These are phyloP conservation scores for Neolamprologus tretocephalus DNA, from an alignment of 2,113 vertebrate genomes.

Conservation along the genomic window DNA sequence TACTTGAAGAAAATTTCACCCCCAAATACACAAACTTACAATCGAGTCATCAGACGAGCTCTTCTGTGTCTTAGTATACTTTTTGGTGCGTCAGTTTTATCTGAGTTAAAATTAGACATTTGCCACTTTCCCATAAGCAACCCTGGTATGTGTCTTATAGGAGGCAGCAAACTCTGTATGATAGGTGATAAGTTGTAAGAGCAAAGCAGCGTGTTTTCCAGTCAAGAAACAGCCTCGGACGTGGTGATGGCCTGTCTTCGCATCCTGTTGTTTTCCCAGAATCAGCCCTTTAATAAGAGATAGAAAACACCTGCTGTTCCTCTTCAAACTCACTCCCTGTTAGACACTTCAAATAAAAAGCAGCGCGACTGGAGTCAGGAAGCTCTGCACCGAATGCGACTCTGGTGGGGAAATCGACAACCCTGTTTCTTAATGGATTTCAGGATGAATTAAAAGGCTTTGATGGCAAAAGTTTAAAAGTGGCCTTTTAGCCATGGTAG, in stretches of 20 bases:
- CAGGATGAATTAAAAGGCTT: neutral
- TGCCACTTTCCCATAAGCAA: neutral
- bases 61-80: neutral
- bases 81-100: neutral
- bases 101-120: neutral
- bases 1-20: neutral
- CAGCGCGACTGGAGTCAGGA: neutral
- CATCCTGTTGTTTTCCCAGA: neutral
- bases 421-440: neutral
- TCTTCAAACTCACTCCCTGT: neutral
- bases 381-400: neutral
- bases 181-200: neutral
- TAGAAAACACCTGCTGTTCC: neutral
- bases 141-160: neutral
- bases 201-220: neutral
- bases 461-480: neutral
- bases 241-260: neutral
- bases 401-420: neutral
- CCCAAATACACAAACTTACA: neutral
- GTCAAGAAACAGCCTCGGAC: neutral
- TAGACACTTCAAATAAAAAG: neutral
- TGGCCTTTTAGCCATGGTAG: neutral
- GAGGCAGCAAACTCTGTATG: neutral
- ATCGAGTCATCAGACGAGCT: neutral
- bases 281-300: neutral